Evolutionary conservation across 1,140 invertebrate species (phyloP), one percentile per base, ranked within the genome.

Genomic region (Ganaspis sp.): DNA sequence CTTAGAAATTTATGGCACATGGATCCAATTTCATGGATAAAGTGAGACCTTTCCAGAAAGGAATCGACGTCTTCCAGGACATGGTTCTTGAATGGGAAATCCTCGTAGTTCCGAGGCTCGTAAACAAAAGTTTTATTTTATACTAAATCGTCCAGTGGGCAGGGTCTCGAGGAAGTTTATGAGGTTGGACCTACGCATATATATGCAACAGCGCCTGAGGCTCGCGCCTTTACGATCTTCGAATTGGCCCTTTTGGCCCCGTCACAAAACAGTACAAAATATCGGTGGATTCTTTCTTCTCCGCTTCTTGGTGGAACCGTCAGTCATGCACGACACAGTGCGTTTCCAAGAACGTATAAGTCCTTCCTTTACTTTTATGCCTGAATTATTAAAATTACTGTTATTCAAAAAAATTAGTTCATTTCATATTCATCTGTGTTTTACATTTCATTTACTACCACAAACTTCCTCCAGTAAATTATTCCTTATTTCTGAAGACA

Each of bases 241-340:
- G 81, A 84, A 85, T 84, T 81, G 80, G 74, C 80, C 72, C 74
- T 77, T 74, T 74, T 74, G 79, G 77, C 81, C 21, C 64, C 45
- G 69, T 76, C 78, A 78, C 79, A 72, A 84, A 80, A 76, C 75
- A 17, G 73, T 76, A 75, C 54, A 77, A 78, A 81, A 77, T 23
- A 23, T 26, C 54, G 6, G 15, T 58, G 15, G 54, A 23, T 11
- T 58, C 54, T 58, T 54, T 54, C 17, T n/a, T n/a, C n/a, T n/a
- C n/a, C 19, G 21, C 54, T 58, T 58, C 54, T 23, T 15, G 54
- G 64, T 70, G 70, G 70, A 70, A 72, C 80, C 80, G 77, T 83
- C 81, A 83, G 77, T 77, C 77, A 83, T 83, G 17, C 53, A 54
- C 19, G 53, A 54, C 49, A 58, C 53, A 58, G 5, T 58, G 19